Evolutionary conservation across 2,797 vertebrate species (phyloP).

Genomic region (Artibeus lituratus): DNA sequence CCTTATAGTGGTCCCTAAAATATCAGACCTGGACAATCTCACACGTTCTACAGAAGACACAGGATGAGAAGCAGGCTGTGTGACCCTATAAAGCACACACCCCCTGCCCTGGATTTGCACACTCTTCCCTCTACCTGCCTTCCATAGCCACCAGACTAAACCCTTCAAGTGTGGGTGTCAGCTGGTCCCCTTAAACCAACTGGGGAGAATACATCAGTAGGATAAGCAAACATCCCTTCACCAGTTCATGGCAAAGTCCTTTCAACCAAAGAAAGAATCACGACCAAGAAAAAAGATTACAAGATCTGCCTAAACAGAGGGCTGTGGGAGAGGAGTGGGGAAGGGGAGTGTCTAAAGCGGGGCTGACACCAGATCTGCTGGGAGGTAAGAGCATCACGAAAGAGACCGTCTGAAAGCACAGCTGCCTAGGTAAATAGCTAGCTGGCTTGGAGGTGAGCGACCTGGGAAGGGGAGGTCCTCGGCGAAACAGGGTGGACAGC

Average conservation of each 20-base stretch:
- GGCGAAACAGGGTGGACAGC: background rate
- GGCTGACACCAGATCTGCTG: background rate
- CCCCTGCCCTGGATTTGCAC: background rate
- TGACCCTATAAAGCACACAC: background rate
- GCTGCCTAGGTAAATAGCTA: background rate
- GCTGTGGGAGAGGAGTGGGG: background rate
- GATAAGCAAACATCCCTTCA: conserved; percentile 20
- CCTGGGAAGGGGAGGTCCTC: background rate
- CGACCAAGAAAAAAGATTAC: background rate
- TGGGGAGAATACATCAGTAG: background rate
- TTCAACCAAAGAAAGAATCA: background rate
- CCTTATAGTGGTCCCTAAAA: background rate
- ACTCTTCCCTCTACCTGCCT: background rate
- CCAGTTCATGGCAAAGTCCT: background rate
- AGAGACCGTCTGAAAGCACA: background rate
- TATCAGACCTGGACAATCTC: background rate
- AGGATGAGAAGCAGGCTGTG: background rate
- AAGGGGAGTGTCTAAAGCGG: background rate
- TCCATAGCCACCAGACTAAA: background rate
- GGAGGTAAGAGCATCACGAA: background rate
- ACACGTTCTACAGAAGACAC: background rate
- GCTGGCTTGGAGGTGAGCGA: background rate
- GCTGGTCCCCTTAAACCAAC: background rate
- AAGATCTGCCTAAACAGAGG: background rate
- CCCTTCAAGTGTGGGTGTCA: background rate